Base-by-base conservation (phyloP, 1,140 invertebrate species). In the Stegodyphus mimosarum region DNA sequence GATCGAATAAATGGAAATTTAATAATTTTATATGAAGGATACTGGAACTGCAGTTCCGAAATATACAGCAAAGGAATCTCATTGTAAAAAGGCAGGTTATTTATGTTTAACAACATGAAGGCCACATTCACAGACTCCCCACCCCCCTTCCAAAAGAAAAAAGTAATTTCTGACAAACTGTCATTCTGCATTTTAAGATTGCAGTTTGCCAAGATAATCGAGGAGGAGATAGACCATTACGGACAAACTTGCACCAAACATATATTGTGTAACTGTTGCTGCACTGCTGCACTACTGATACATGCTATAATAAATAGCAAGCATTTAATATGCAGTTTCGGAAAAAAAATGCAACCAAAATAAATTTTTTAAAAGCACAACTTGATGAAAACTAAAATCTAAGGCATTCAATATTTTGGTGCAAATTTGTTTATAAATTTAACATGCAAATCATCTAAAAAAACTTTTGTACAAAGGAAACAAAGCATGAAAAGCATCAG, bases 241-340 rank as follows among this genome's bases (percentile, higher is more conserved):
- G 6, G 53, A 80, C 71, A 66, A 73, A 66, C 55, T 81, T 72
- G 70, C 69, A 81, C 70, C 70, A 81, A 81, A 81, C 10, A 79
- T 17, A 5, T 50, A 17, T n/a, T 60, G 13, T 13, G 13, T 64
- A 15, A 60, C 55, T 10, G 15, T 51, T 66, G 49, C 50, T 73
- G 55, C 50, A 72, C 17, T 81, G 71, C 71, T 63, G 78, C 69
- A 71, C 18, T n/a, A 10, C 7, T 33, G n/a, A 50, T 10, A 60
- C 33, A 33, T 33, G 33, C 33, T 17, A 18, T 66, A 17, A 15
- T 7, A 66, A 15, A 66, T 15, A 66, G 18, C 15, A 66, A 66
- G 64, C n/a, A 66, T 66, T 66, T 17, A 15, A 15, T 17, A 66
- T 18, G 18, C 6, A 66, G 5, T 66, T 13, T 33, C 33, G 33